These are phyloP conservation scores for Epinephelus cyanopodus DNA, from an alignment of 2,113 vertebrate genomes.

Conservation along the genomic window DNA sequence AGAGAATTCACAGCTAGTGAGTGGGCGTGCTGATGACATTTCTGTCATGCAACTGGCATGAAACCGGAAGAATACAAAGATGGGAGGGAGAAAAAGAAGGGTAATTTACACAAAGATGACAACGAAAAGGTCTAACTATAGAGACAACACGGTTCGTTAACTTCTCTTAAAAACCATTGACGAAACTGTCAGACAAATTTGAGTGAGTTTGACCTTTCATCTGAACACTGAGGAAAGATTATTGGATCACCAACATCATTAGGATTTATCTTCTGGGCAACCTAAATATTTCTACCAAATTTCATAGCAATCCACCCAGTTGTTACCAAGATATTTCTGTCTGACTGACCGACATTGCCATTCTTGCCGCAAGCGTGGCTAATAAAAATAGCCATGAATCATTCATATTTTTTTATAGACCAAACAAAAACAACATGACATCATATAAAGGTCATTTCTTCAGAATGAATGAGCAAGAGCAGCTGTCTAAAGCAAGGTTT, in stretches of 20 bases:
- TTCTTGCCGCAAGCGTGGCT: not conserved
- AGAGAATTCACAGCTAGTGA: no score
- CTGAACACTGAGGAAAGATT: no score
- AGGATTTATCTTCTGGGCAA: not conserved
- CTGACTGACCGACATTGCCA: not conserved
- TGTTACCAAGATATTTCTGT: not conserved
- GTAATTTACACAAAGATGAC: no score
- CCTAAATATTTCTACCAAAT: not conserved
- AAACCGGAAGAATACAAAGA: no score
- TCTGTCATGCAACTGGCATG: no score
- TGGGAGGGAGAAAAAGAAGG: no score
- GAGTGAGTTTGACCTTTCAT: no score
- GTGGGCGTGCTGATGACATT: no score
- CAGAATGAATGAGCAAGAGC: not conserved
- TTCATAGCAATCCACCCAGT: not conserved
- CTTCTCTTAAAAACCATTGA: no score
- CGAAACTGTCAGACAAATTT: no score
- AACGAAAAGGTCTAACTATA: no score
- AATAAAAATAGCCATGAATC: not conserved
- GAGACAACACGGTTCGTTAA: no score
- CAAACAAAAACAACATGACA: not conserved
- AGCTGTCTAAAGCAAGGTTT: slow-evolving; percentile 1
- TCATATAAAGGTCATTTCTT: slow-evolving; percentile 15
- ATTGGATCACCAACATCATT: not conserved
- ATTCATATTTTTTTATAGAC: not conserved